These are phyloP conservation scores for Drosophila grimshawi DNA, from an alignment of 1,140 invertebrate genomes.

Conservation along the genomic window DNA sequence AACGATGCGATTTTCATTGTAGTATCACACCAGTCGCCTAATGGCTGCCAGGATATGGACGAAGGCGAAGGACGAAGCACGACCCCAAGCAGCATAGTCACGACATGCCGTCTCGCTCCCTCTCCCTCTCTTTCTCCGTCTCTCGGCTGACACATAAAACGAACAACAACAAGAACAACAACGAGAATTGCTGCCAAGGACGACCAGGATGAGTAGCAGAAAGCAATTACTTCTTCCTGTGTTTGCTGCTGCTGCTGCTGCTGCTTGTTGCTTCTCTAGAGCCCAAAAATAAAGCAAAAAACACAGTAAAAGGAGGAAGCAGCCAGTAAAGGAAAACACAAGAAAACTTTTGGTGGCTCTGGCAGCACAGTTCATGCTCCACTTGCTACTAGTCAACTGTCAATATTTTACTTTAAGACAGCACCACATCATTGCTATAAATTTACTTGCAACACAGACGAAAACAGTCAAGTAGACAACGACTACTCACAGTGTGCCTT, in stretches of 20 bases:
- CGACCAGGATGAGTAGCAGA: constrained; percentile 58
- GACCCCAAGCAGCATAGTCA: constrained; percentile 55
- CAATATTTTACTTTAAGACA: constrained; percentile 80
- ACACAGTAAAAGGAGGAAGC: constrained; percentile 5
- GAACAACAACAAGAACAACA: constrained; percentile 16
- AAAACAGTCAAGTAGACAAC: constrained; percentile 40
- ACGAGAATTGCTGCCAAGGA: constrained; percentile 36
- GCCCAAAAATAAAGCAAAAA: constrained; percentile 10
- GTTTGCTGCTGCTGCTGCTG: neutral
- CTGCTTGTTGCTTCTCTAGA: constrained; percentile 69
- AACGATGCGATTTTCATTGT: constrained; percentile 47
- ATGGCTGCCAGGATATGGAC: constrained; percentile 46
- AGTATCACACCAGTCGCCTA: constrained; percentile 26
- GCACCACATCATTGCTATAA: constrained; percentile 76
- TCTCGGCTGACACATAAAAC: constrained; percentile 39
- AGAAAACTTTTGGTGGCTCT: constrained; percentile 65
- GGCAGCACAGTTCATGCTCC: constrained; percentile 74
- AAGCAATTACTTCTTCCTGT: constrained; percentile 71
- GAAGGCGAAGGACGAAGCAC: constrained; percentile 21
- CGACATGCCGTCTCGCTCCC: constrained; percentile 1
- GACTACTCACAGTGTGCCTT: neutral
- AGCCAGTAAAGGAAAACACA: constrained; percentile 15
- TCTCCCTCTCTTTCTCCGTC: constrained; percentile 2
- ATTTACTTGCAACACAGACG: constrained; percentile 62
- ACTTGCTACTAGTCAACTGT: constrained; percentile 74